These are phyloP conservation scores for Myiotriccus ornatus DNA, from an alignment of 2,797 vertebrate genomes.

Conservation along the genomic window DNA sequence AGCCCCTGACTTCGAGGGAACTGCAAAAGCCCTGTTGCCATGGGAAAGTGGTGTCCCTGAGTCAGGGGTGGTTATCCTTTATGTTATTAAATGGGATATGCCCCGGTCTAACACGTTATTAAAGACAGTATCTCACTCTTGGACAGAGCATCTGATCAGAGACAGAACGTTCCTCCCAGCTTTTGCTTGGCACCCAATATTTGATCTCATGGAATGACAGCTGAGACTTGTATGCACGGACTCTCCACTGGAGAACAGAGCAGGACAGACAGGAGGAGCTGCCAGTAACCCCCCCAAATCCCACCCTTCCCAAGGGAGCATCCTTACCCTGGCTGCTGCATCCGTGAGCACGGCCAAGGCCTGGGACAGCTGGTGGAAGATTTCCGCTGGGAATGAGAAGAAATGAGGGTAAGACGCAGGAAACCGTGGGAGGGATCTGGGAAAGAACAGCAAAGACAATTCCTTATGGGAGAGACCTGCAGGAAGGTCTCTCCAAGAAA, in stretches of 20 bases:
- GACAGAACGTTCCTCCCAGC: neutral
- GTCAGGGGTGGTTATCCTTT: neutral
- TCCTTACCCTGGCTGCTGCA: conserved; percentile 88
- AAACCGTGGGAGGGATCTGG: neutral
- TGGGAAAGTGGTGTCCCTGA: neutral
- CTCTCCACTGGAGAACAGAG: fast-evolving
- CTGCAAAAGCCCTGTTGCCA: neutral
- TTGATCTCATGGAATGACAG: fast-evolving
- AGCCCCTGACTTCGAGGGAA: neutral
- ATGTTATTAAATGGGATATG: neutral
- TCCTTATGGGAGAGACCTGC: neutral
- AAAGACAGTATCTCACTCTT: neutral
- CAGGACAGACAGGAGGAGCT: neutral
- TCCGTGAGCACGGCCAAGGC: conserved; percentile 94
- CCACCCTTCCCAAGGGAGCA: neutral
- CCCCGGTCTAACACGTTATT: neutral
- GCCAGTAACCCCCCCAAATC: neutral
- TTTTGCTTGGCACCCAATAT: neutral
- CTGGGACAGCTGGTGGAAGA: conserved; percentile 96
- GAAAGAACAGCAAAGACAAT: neutral
- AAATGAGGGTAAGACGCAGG: neutral
- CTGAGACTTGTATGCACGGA: fast-evolving
- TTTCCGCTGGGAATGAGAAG: conserved; percentile 78
- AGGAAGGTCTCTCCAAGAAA: neutral
- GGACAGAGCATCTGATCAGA: neutral